Conservation (phyloP, 1,140 invertebrate genomes). For the Augochlora pura region DNA sequence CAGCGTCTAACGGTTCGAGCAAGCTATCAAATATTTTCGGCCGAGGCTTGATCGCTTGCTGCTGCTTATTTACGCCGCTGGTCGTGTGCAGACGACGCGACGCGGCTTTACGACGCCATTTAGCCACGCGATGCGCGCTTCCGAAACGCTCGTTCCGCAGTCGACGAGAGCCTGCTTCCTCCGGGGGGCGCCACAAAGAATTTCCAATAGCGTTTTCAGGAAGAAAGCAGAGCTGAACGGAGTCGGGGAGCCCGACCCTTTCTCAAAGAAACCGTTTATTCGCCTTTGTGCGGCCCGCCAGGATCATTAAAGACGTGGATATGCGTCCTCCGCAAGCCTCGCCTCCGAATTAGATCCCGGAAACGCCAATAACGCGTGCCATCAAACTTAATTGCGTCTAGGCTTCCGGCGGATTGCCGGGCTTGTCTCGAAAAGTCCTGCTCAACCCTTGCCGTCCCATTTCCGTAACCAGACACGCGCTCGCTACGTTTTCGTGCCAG, state of each 20-base stretch:
- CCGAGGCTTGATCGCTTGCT: too few relatives aligned
- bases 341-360: conserved; percentile 1
- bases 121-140: too few relatives aligned
- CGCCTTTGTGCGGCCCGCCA: neutral
- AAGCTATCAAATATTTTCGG: too few relatives aligned
- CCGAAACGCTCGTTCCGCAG: too few relatives aligned
- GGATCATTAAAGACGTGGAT: conserved; percentile 31
- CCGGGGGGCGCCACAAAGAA: conserved; percentile 45
- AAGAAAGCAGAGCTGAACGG: conserved; percentile 41
- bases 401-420: neutral
- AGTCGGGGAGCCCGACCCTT: conserved; percentile 13
- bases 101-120: too few relatives aligned
- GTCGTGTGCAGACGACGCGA: too few relatives aligned
- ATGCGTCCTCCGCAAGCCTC: neutral
- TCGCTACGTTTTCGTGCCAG: too few relatives aligned
- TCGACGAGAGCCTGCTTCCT: too few relatives aligned
- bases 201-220: conserved; percentile 56
- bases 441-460: too few relatives aligned
- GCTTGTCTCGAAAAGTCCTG: neutral
- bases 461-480: too few relatives aligned
- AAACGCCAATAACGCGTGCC: neutral
- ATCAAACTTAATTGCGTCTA: neutral
- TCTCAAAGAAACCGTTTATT: conserved; percentile 40
- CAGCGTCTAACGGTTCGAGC: too few relatives aligned
- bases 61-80: too few relatives aligned